Evolutionary conservation across 2,888 invertebrate species (phyloP).

Genomic region (Leptopterna dolabrata): DNA sequence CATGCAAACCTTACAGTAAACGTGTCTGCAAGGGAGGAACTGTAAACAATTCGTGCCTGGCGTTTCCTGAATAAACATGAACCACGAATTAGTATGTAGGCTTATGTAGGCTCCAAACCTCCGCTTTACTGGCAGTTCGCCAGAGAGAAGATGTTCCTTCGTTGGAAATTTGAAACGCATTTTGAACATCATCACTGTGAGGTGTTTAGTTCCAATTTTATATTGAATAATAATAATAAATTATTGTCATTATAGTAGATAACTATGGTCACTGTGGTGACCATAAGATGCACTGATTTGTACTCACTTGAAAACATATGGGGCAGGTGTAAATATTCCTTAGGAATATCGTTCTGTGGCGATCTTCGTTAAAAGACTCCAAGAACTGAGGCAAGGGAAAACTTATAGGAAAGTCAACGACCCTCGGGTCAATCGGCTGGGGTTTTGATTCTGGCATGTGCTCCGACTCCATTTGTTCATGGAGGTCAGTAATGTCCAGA

Average conservation of each 20-base stretch:
- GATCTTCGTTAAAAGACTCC: conserved; percentile 66
- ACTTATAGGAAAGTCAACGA: conserved; percentile 6
- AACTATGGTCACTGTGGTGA: too few species aligned
- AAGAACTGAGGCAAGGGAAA: conserved; percentile 55
- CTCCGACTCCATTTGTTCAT: background rate
- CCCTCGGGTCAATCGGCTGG: background rate
- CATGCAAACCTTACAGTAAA: conserved; percentile 73
- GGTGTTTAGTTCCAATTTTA: too few species aligned
- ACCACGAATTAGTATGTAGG: too few species aligned
- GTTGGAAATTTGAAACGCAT: too few species aligned
- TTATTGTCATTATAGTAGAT: too few species aligned
- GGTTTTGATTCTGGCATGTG: background rate
- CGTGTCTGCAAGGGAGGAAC: conserved; percentile 71
- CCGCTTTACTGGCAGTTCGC: too few species aligned
- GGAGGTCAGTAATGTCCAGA: conserved; percentile 63
- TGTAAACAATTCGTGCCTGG: conserved; percentile 68
- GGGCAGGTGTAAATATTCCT: conserved; percentile 68
- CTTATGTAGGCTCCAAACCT: too few species aligned
- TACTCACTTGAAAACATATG: conserved; percentile 70
- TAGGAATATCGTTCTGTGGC: conserved; percentile 66
- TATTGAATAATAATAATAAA: too few species aligned
- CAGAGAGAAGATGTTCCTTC: too few species aligned
- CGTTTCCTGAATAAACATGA: conserved; percentile 63
- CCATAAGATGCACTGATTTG: too few species aligned
- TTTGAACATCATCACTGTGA: too few species aligned